These are phyloP conservation scores for Ceyx melanurus DNA, from an alignment of 2,113 vertebrate genomes.

Conservation along the genomic window DNA sequence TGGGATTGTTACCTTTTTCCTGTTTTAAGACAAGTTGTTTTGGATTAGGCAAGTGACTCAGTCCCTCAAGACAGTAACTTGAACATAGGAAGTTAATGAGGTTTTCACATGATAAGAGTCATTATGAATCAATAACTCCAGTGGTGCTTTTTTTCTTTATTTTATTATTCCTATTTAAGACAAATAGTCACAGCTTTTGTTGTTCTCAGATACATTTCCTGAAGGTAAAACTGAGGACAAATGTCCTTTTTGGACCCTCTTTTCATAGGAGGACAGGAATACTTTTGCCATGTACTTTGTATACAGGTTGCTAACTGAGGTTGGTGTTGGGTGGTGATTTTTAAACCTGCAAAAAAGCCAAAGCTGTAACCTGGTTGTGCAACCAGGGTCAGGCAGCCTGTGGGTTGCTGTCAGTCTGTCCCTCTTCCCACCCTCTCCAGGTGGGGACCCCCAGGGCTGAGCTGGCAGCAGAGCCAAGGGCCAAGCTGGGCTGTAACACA, in stretches of 20 bases:
- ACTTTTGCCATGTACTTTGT: background rate
- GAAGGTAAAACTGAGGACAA: background rate
- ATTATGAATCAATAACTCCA: background rate
- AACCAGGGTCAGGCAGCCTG: background rate
- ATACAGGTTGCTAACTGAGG: background rate
- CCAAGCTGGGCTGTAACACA: background rate
- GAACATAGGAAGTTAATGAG: accelerated
- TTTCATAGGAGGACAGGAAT: background rate
- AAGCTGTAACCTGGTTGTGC: background rate
- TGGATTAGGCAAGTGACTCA: background rate
- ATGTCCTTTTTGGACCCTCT: background rate
- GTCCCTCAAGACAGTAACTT: background rate
- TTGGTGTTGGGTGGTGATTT: background rate
- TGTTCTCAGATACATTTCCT: background rate
- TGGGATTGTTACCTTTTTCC: background rate
- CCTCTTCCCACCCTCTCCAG: background rate
- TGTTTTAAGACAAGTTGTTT: background rate
- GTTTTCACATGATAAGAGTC: background rate
- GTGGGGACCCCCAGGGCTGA: background rate
- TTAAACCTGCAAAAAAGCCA: background rate
- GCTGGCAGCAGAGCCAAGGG: background rate
- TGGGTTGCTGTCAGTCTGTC: background rate
- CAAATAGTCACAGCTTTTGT: background rate
- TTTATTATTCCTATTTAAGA: background rate
- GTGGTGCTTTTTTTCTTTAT: no score